Base-by-base conservation (phyloP, 2,113 vertebrate species). In the Meles meles region DNA sequence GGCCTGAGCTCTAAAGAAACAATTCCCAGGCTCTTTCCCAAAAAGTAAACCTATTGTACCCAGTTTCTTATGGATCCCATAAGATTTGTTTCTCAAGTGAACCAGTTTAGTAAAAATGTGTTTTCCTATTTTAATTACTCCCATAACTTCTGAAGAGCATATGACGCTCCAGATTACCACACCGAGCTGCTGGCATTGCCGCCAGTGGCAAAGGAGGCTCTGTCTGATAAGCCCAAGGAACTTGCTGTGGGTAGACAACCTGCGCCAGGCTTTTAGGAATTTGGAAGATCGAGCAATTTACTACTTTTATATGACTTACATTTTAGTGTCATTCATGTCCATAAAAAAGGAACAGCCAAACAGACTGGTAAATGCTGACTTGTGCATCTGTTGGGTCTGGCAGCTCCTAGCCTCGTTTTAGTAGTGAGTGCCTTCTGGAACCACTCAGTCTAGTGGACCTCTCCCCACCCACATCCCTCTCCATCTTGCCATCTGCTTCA, bases 111-210 rank as follows among this genome's bases (percentile, higher is more conserved):
- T 88, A 72, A 97, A 97, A 94, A 76, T 90, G 85, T 91, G 82
- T 94, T 96, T 97, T 97, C 88, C 71, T 59, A 85, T 93, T 97
- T 96, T 93, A 97, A 97, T 91, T 88, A 96, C 86, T 97, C 81
- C 85, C 59, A 44, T 88, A 93, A 95, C 59, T 97, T 97, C 95
- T 14, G 34, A 95, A 96, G 72, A 85, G 55, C 17, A 27, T 74
- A 44, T 9, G 44, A 69, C 90, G 31, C 47, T 93, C 82, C 44
- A 94, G 74, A 94, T 97, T 52, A 91, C 65, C 59, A 84, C 85
- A 76, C 52, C 37, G 42, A 67, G 77, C 89, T 94, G 82, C 79
- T 94, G 85, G 83, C 89, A 71, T 91, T 97, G 81, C 69, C 92
- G 89, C 89, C 71, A 61, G 49, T 8, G 12, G 27, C 57, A 86